Percentiles rank a stretch among this genome's conserved stretches.
These are phyloP conservation scores for Necrosyrtes monachus DNA, from an alignment of 2,797 vertebrate genomes.

Conservation along the genomic window DNA sequence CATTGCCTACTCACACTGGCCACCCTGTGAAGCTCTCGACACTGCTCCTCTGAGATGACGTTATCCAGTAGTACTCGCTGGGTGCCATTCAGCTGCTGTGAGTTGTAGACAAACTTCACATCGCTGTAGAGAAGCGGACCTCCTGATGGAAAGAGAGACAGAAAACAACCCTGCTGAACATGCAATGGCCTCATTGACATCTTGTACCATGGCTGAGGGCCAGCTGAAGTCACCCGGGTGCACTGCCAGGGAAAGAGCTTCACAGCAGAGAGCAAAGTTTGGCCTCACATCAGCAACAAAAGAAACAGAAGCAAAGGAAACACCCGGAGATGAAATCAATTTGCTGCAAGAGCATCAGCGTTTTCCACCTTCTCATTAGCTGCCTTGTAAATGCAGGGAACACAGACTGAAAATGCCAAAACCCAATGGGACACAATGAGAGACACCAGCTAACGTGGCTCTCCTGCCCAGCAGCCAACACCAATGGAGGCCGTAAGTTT, in stretches of 20 bases:
- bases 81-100: conserved; percentile 87
- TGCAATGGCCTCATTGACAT: not conserved
- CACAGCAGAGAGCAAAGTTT: not conserved
- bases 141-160: conserved; percentile 72
- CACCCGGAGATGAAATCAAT: not conserved
- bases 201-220: not conserved
- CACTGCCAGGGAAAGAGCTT: not conserved
- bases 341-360: not conserved
- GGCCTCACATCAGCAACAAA: not conserved
- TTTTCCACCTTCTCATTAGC: not conserved
- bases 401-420: not conserved
- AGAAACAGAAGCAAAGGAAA: not conserved
- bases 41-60: conserved; percentile 88
- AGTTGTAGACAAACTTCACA: conserved; percentile 88
- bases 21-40: conserved; percentile 84
- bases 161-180: not conserved
- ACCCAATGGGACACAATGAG: rapidly evolving
- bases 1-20: conserved; percentile 80
- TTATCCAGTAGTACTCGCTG: conserved; percentile 92
- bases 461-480: not conserved
- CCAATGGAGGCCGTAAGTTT: not conserved
- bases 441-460: not conserved
- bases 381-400: not conserved
- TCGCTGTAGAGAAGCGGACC: conserved; percentile 86
- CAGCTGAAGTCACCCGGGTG: not conserved